phyloP scores from a whole-genome alignment of 2,797 vertebrate genomes.

The Valencia hispanica region DNA sequence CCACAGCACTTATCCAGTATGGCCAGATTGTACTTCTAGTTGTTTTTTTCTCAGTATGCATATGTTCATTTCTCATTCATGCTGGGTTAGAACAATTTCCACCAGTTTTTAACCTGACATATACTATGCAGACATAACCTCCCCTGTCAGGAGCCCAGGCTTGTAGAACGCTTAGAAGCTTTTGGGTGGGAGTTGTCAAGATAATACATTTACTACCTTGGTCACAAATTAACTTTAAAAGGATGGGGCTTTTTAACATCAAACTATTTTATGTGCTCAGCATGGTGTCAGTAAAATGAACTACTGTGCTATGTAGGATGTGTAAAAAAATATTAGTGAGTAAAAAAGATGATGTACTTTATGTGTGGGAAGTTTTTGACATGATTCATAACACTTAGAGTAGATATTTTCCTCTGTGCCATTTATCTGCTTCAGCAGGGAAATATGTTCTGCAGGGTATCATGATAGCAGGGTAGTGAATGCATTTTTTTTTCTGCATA shows the following conservation, averaged over 20 bases:
- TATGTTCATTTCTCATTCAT: conserved; percentile 31
- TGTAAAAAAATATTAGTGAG: no score
- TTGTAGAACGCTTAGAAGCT: conserved; percentile 29
- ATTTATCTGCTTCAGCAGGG: conserved; percentile 63
- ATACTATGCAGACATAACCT: conserved; percentile 22
- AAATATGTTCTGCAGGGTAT: conserved; percentile 48
- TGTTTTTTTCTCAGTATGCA: background rate
- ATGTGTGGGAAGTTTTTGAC: conserved; percentile 52
- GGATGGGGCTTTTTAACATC: conserved; percentile 19
- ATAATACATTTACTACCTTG: conserved; percentile 33
- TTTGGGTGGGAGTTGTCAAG: conserved; percentile 8
- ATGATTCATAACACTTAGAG: conserved; percentile 63
- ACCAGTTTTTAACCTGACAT: conserved; percentile 52
- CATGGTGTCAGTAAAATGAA: conserved; percentile 53
- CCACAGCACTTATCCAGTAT: conserved; percentile 34
- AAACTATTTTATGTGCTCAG: conserved; percentile 31
- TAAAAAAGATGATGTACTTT: conserved; percentile 50
- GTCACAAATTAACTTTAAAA: conserved; percentile 21
- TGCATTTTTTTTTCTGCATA: conserved; percentile 35
- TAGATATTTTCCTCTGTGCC: conserved; percentile 53
- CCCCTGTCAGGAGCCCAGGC: conserved; percentile 44
- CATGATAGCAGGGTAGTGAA: no score
- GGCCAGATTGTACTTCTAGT: conserved; percentile 8
- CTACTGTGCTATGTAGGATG: conserved; percentile 35
- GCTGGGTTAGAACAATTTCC: conserved; percentile 15